These are phyloP conservation scores for Imbricaverruca yamaguchii DNA, from an alignment of 2,888 invertebrate genomes.

Conservation along the genomic window DNA sequence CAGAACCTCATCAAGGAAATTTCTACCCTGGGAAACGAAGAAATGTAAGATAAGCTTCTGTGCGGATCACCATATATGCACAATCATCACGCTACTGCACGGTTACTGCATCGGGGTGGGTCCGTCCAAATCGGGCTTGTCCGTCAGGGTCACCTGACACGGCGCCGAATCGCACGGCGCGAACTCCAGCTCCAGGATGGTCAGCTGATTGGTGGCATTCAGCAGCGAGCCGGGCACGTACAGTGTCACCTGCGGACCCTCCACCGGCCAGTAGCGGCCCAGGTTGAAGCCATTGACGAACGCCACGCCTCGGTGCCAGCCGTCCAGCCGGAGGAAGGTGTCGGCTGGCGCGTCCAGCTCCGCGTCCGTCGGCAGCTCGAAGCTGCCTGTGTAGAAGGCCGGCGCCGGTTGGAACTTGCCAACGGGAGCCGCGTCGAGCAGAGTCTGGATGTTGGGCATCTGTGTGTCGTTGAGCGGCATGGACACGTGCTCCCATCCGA, in stretches of 20 bases:
- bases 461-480: conserved; percentile 21
- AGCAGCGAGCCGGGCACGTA: conserved; percentile 72
- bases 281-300: conserved; percentile 78
- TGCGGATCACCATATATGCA: too few species aligned
- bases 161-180: not conserved
- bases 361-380: conserved; percentile 24
- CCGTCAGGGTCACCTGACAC: conserved; percentile 27
- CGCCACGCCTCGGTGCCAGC: conserved; percentile 80
- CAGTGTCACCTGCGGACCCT: conserved; percentile 72
- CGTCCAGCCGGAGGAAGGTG: conserved; percentile 65
- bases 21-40: too few species aligned
- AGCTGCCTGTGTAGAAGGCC: conserved; percentile 31
- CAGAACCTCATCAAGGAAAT: not conserved
- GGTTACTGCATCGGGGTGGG: conserved; percentile 24
- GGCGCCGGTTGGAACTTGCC: not conserved
- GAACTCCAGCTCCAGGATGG: conserved; percentile 9
- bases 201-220: not conserved
- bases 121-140: conserved; percentile 26
- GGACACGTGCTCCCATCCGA: not conserved
- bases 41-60: too few species aligned
- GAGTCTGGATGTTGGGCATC: not conserved
- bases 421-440: not conserved
- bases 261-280: conserved; percentile 69
- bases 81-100: too few species aligned
- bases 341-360: conserved; percentile 24